A percentile compares a stretch with the other conserved stretches of the same genome.
phyloP scores from a whole-genome alignment of 2,113 vertebrate genomes.

The Pimephales promelas region DNA sequence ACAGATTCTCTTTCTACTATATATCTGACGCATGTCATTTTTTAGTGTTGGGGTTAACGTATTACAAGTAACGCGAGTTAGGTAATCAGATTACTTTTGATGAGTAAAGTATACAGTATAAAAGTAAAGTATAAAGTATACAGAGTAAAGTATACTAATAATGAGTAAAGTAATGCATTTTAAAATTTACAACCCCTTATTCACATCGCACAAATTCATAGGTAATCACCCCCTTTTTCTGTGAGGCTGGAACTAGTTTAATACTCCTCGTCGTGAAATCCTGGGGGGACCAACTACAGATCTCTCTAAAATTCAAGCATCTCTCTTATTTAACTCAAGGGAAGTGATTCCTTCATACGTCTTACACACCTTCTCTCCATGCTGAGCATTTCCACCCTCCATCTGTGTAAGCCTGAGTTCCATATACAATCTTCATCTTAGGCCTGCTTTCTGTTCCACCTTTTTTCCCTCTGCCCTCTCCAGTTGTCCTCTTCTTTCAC shows the following conservation, averaged over 20 bases:
- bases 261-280: not conserved
- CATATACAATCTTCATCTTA: not conserved
- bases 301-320: not conserved
- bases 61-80: too few species aligned
- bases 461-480: not conserved
- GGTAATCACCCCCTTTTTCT: too few species aligned
- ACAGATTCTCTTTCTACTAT: not conserved
- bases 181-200: too few species aligned
- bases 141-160: too few species aligned
- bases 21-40: not conserved
- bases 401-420: not conserved
- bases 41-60: not conserved
- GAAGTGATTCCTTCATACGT: not conserved
- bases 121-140: too few species aligned
- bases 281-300: not conserved
- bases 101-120: too few species aligned
- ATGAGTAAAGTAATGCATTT: too few species aligned
- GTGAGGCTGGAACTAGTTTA: not conserved
- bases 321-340: not conserved
- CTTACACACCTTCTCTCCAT: not conserved
- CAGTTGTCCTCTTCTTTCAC: conserved; percentile 12
- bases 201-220: too few species aligned
- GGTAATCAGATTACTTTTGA: too few species aligned
- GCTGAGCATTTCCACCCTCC: not conserved
- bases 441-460: not conserved